phyloP scores from a whole-genome alignment of 2,797 vertebrate species.

The Arnoldichthys spilopterus region DNA sequence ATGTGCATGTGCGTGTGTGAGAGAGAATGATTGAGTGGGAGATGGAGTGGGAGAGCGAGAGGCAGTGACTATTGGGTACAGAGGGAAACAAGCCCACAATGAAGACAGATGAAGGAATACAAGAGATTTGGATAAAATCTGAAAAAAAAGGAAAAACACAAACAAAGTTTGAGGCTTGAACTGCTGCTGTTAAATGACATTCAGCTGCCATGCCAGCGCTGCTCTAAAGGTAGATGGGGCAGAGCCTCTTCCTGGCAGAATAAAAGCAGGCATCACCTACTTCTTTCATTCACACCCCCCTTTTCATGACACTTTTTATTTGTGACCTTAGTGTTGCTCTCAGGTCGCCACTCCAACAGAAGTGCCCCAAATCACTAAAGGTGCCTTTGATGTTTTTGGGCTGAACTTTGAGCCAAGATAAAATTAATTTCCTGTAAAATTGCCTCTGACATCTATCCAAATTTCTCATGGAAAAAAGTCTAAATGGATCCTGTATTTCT shows the following conservation, averaged over 20 bases:
- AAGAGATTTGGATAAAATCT: slow-evolving; percentile 29
- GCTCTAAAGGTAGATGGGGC: neutral
- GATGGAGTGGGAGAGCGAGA: slow-evolving; percentile 27
- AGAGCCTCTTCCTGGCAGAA: neutral
- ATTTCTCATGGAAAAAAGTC: slow-evolving; percentile 62
- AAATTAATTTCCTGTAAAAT: slow-evolving; percentile 76
- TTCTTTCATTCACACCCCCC: neutral
- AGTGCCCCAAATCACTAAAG: slow-evolving; percentile 35
- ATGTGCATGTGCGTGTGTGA: slow-evolving; percentile 28
- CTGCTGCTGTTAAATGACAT: neutral
- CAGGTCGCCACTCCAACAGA: slow-evolving; percentile 33
- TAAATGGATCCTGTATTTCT: slow-evolving; percentile 61
- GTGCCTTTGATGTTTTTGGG: slow-evolving; percentile 45
- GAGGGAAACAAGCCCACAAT: slow-evolving; percentile 12
- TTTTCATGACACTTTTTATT: slow-evolving; percentile 26
- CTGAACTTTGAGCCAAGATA: slow-evolving; percentile 62
- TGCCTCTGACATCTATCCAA: slow-evolving; percentile 71
- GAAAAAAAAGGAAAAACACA: slow-evolving; percentile 14
- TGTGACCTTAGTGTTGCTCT: slow-evolving; percentile 44
- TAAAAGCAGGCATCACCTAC: slow-evolving; percentile 4
- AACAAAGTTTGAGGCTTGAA: neutral
- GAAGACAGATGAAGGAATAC: slow-evolving; percentile 46
- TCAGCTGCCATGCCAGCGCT: neutral
- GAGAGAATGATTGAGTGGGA: slow-evolving; percentile 46
- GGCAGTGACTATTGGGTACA: neutral